phyloP scores from a whole-genome alignment of 2,797 vertebrate genomes.

The Crenuchus spilurus region DNA sequence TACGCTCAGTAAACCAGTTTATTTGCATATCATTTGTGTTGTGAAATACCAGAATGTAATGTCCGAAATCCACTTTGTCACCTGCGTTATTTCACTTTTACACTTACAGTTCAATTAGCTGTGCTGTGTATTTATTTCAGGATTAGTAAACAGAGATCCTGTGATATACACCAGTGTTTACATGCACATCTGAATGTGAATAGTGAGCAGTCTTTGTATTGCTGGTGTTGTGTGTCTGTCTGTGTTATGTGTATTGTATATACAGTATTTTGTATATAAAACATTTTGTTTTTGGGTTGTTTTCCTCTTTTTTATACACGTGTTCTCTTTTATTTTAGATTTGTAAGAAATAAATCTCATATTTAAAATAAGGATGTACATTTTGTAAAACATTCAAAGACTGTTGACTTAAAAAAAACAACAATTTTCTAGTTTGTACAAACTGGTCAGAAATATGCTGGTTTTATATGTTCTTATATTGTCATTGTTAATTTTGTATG shows the following conservation, averaged over 20 bases:
- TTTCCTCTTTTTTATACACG: constrained; percentile 40
- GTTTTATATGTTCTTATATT: constrained; percentile 69
- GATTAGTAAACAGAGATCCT: constrained; percentile 43
- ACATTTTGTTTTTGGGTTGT: constrained; percentile 18
- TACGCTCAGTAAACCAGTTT: not conserved
- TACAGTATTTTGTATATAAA: constrained; percentile 6
- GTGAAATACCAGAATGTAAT: not conserved
- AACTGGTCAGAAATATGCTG: constrained; percentile 58
- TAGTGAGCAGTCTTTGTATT: constrained; percentile 64
- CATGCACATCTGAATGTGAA: constrained; percentile 68
- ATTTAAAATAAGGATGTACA: constrained; percentile 62
- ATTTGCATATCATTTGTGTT: not conserved
- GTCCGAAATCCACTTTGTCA: not conserved
- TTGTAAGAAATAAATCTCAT: constrained; percentile 59
- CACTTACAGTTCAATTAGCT: constrained; percentile 32
- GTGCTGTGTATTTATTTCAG: constrained; percentile 67
- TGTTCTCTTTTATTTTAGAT: constrained; percentile 23
- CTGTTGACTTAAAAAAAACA: constrained; percentile 52
- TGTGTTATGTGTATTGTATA: constrained; percentile 47
- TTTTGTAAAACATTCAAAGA: constrained; percentile 56
- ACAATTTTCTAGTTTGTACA: constrained; percentile 68
- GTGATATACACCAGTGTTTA: constrained; percentile 74
- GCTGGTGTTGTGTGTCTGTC: constrained; percentile 57
- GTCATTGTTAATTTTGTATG: constrained; percentile 75
- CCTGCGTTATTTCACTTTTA: not conserved